phyloP scores from a whole-genome alignment of 2,113 vertebrate genomes.

The Nothocercus nigrocapillus region DNA sequence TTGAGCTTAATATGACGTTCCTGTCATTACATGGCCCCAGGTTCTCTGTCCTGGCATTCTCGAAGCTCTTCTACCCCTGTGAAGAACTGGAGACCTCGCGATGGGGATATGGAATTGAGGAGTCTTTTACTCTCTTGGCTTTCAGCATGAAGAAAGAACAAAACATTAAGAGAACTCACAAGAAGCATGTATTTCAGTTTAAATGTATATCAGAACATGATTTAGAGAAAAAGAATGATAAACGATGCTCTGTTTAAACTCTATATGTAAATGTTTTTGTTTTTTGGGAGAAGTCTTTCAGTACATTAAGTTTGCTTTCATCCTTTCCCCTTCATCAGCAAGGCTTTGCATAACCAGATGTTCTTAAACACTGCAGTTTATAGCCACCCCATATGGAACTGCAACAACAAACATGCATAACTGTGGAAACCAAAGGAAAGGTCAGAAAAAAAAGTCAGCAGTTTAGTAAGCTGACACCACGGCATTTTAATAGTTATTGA shows the following conservation, averaged over 20 bases:
- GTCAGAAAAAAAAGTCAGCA: background rate
- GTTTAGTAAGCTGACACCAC: background rate
- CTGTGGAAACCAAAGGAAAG: slow-evolving; percentile 48
- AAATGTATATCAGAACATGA: background rate
- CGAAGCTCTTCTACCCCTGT: background rate
- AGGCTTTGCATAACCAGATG: slow-evolving; percentile 32
- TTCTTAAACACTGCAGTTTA: slow-evolving; percentile 2
- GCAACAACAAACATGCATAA: slow-evolving; percentile 36
- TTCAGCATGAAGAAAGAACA: background rate
- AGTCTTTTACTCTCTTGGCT: background rate
- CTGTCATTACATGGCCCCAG: slow-evolving; percentile 41
- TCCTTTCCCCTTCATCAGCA: background rate
- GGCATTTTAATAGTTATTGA: slow-evolving; percentile 1
- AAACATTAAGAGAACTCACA: background rate
- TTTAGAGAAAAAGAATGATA: background rate
- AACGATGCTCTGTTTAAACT: background rate
- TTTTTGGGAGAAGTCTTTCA: background rate
- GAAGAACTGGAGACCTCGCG: background rate
- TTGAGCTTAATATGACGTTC: slow-evolving; percentile 77
- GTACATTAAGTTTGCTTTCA: background rate
- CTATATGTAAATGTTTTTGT: background rate
- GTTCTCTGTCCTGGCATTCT: background rate
- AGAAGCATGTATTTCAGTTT: background rate
- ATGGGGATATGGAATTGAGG: background rate
- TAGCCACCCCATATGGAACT: slow-evolving; percentile 33